phyloP scores from a whole-genome alignment of 92 coral and sea anemone genomes.

The Diadumene lineata region DNA sequence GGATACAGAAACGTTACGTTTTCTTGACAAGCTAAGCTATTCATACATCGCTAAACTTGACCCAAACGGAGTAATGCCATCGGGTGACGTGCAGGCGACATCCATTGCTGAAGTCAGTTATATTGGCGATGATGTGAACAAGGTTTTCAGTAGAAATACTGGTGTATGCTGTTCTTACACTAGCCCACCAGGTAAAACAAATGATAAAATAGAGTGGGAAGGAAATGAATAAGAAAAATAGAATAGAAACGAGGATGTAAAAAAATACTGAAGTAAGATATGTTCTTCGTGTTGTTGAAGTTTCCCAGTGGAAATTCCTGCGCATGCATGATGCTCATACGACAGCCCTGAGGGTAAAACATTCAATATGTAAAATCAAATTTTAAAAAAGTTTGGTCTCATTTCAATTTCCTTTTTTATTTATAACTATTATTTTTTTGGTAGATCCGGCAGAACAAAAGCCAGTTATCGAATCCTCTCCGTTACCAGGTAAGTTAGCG shows the following conservation, averaged over 20 bases:
- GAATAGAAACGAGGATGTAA: too few species aligned
- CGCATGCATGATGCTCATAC: too few species aligned
- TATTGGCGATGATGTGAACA: constrained; percentile 36
- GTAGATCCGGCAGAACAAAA: neutral
- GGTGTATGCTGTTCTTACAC: constrained; percentile 15
- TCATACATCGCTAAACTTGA: constrained; percentile 72
- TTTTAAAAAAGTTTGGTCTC: too few species aligned
- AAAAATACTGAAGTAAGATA: too few species aligned
- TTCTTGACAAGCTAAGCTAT: constrained; percentile 66
- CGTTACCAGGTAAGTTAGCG: constrained; percentile 11
- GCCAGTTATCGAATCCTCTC: constrained; percentile 4
- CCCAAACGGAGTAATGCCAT: constrained; percentile 62
- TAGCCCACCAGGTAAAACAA: constrained; percentile 7
- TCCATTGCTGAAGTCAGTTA: constrained; percentile 82
- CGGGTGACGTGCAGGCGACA: constrained; percentile 79
- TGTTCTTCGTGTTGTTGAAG: too few species aligned
- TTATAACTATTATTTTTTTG: neutral
- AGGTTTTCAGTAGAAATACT: constrained; percentile 19
- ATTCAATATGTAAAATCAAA: too few species aligned
- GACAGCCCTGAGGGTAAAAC: too few species aligned
- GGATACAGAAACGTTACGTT: constrained; percentile 61
- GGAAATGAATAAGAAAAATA: too few species aligned
- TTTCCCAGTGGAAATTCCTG: too few species aligned
- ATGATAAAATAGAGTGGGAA: too few species aligned
- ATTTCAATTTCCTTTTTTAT: too few species aligned